Base-by-base conservation (phyloP, 2,797 vertebrate genomes). In the Pangasius macronema region DNA sequence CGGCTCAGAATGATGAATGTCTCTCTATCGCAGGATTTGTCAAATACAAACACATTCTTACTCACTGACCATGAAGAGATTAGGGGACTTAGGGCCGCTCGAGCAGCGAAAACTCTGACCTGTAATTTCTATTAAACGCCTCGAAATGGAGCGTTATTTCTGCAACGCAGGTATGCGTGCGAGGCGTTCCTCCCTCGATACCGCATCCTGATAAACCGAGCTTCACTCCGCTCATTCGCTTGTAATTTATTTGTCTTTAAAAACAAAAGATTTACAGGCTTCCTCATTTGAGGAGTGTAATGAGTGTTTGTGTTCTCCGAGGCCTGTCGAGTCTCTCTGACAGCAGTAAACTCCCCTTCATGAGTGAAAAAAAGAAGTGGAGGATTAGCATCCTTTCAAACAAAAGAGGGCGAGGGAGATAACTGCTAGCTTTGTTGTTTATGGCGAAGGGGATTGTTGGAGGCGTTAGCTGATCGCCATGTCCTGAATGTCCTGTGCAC, bases 11-110 rank as follows among this genome's bases (percentile, higher is more conserved):
- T 95, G 92, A 96, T 95, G 94, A 93, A 91, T 93, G 92, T 90
- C 80, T 94, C 91, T 92, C 92, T 95, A 95, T 96, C 95, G 89
- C 91, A 94, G 94, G 95, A 95, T 95, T 95, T 95, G 92, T 83
- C 86, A 90, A 94, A 93, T 93, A 96, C 95, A 96, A 95, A 96
- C 95, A 95, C 89, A 94, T 94, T 94, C 88, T 94, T 94, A 95
- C 92, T 93, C 92, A 91, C 92, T 93, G 95, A 93, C 93, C 93
- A 94, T 93, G 93, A 94, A 90, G 93, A 94, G 94, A 93, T 85
- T 86, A 82, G 76, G 85, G 53, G 51, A 70, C 77, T 85, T 85
- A 16, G 27, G 76, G 53, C 63, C 55, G 75, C 72, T 33, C 3
- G 49, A n/a, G 83, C 83, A 57, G 83, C 24, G 33, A 51, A 13